Evolutionary conservation across 2,797 vertebrate genomes (phyloP), one percentile per base, ranked within the genome.

Genomic region (Ctenopoma multispine): DNA sequence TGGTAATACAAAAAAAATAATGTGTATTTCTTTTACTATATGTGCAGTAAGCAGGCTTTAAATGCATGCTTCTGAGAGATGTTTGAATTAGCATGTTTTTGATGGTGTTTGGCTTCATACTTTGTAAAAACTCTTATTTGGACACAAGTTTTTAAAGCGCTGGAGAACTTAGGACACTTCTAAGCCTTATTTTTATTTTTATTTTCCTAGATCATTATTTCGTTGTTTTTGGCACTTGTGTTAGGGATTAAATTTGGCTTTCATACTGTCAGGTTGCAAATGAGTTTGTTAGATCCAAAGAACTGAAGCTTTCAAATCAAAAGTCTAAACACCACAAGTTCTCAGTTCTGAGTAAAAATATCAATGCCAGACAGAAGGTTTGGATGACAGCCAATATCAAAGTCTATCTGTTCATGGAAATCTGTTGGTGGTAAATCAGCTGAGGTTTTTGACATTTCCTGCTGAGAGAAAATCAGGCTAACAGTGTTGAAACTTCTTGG

Each of bases 401-500:
- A 75, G 12, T 27, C 7, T 59, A 24, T 41, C 4, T 48, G 41
- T 53, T 54, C 3, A 4, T 70, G 44, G 1, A 64, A 60, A 70
- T 63, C 40, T 70, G 56, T 41, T 20, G 9, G 9, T 21, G 23
- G 70, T 56, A 67, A 66, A 63, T 69, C 1, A 23, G 56, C 18
- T 15, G 4, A 4, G 2, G 11, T 46, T 66, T 74, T 60, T 72
- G 14, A 70, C 67, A 59, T 20, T 60, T 63, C 21, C 47, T 29
- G 23, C 27, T 66, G 43, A 53, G 57, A 20, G 34, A 66, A 31
- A 69, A 34, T 48, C 70, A 56, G 34, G 56, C 20, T 15, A 58
- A 75, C 58, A 31, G 48, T n/a, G 29, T 2, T 68, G n/a, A 79
- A 70, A 64, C 56, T 53, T 3, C 4, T 67, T 68, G 64, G 27